Evolutionary conservation across 1,140 invertebrate genomes (phyloP).

Genomic region (Drosophila elegans): DNA sequence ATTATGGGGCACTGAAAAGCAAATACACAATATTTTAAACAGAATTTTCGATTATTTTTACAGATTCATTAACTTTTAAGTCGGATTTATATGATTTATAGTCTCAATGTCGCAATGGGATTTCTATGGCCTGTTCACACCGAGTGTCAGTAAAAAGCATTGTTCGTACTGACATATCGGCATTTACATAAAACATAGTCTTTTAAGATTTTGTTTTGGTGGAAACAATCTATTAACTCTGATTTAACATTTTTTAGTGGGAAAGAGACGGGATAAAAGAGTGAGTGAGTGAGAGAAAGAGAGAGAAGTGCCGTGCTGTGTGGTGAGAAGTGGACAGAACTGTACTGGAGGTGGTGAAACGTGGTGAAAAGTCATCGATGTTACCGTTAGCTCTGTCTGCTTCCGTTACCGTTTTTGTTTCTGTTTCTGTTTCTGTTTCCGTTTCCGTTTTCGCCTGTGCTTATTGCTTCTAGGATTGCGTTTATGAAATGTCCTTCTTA

Average conservation of each 20-base stretch:
- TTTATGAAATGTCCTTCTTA: conserved; percentile 59
- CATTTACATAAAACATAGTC: background rate
- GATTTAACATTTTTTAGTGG: background rate
- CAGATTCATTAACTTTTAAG: background rate
- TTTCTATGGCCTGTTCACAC: too few species aligned
- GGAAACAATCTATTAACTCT: background rate
- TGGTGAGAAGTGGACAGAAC: conserved; percentile 31
- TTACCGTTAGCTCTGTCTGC: conserved; percentile 27
- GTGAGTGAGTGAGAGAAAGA: conserved; percentile 2
- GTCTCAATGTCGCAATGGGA: background rate
- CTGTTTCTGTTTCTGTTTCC: conserved; percentile 12
- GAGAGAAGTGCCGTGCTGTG: conserved; percentile 22
- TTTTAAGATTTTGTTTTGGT: background rate
- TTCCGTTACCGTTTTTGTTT: conserved; percentile 10
- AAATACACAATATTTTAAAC: background rate
- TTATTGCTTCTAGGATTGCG: conserved; percentile 55
- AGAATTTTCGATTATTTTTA: background rate
- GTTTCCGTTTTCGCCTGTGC: conserved; percentile 35
- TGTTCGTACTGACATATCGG: background rate
- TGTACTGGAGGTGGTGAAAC: conserved; percentile 36
- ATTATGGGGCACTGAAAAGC: background rate
- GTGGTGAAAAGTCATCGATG: conserved; percentile 38
- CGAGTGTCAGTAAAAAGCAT: background rate
- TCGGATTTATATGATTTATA: background rate
- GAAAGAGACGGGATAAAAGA: conserved; percentile 6